Conservation (phyloP, 2,797 vertebrate species). For the Chaetophractus vellerosus region DNA sequence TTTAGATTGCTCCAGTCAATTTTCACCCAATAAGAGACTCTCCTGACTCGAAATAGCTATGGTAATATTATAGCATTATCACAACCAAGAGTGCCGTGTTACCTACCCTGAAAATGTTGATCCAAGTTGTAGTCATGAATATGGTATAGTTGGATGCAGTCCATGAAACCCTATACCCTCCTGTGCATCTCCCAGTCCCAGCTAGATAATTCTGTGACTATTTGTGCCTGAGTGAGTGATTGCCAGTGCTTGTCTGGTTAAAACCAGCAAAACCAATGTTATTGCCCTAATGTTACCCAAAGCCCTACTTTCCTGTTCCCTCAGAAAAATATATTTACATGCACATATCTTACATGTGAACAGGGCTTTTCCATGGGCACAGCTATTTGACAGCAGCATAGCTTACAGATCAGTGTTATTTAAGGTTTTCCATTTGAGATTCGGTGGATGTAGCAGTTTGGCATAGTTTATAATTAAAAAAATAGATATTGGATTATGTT, state of each 20-base stretch:
- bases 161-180: neutral
- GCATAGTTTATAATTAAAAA: too few species aligned
- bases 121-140: neutral
- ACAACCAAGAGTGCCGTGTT: neutral
- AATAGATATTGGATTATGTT: too few species aligned
- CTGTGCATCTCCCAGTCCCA: neutral
- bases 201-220: neutral
- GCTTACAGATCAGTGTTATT: neutral
- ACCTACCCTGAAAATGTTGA: neutral
- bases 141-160: neutral
- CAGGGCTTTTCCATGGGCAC: neutral
- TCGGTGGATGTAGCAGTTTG: too few species aligned
- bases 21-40: neutral
- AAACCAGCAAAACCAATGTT: neutral
- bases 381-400: neutral
- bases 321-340: neutral
- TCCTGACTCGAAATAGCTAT: neutral
- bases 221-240: neutral
- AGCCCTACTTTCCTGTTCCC: neutral
- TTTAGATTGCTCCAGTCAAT: neutral
- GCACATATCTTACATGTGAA: neutral
- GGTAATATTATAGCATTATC: neutral
- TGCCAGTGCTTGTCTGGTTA: neutral
- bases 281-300: neutral
- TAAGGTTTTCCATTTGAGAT: constrained; percentile 13